Base-by-base conservation (phyloP, 2,113 vertebrate species). In the Syngnathus typhle region DNA sequence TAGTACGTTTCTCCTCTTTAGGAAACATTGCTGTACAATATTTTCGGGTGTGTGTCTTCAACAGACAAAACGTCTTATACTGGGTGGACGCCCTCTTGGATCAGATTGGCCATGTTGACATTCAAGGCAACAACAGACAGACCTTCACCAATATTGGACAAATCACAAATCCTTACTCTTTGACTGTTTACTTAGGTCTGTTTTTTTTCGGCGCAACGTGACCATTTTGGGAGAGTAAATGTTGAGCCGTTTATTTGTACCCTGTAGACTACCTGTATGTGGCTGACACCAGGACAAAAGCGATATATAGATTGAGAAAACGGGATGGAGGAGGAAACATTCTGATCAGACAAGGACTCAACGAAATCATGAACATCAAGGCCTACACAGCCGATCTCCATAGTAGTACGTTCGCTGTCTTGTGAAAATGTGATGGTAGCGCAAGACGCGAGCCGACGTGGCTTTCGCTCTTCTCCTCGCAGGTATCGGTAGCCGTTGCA, bases 21-120 rank as follows among this genome's bases (percentile, higher is more conserved):
- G 18, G 18, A 37, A 44, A n/a, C 11, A 59, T 51, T 3, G 46
- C 10, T 64, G 4, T 23, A 19, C 23, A 46, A 5, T 37, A 5
- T 44, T 7, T 43, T 59, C 69, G 9, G 74, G 62, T 44, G 13
- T 70, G 15, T 19, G 38, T 49, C 43, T 36, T 68, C 15, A 18
- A 47, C 77, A 89, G 89, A 38, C 70, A 68, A 69, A n/a, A 90
- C 68, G 67, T 84, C 64, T 60, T 91, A 27, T 91, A 89, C 70
- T 91, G 89, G 89, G 89, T 87, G 15, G 89, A 91, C 63, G 79
- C 74, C 27, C 84, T 84, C 7, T 60, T 91, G 51, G 69, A 84
- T 54, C 83, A 85, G 64, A 82, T 90, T 69, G 83, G 88, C 56
- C 75, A 83, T 60, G 67, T 88, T 63, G 23, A 55, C 54, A 67